Conservation (phyloP, 2,888 invertebrate species). For the Dioctria rufipes region DNA sequence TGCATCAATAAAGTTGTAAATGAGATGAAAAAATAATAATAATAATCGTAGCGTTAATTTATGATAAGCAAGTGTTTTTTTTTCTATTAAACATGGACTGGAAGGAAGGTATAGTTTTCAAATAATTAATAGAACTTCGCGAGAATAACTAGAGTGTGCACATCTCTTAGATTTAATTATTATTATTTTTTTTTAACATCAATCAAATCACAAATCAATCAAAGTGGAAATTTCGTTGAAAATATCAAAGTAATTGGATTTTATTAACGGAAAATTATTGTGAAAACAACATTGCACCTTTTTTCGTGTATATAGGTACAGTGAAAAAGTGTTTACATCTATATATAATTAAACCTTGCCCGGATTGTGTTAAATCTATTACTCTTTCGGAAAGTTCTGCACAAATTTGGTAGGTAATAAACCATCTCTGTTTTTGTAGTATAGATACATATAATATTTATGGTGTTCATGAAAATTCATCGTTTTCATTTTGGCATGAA, state of each 20-base stretch:
- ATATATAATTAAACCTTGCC: background rate
- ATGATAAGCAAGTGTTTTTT: constrained; percentile 37
- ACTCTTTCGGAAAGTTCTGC: background rate
- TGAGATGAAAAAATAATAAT: constrained; percentile 35
- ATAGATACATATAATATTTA: background rate
- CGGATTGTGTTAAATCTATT: background rate
- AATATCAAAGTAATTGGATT: background rate
- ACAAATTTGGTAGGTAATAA: constrained; percentile 42
- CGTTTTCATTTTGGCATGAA: constrained; percentile 39
- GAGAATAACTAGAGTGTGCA: too few species aligned
- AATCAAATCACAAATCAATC: background rate
- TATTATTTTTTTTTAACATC: background rate
- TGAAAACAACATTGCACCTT: too few species aligned
- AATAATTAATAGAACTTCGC: too few species aligned
- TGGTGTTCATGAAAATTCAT: constrained; percentile 49
- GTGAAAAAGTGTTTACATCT: background rate
- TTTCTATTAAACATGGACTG: background rate
- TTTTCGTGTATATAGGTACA: background rate
- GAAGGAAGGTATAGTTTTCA: too few species aligned
- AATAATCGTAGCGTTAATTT: constrained; percentile 37
- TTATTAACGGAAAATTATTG: too few species aligned
- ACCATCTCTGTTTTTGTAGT: background rate
- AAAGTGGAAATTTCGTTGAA: background rate
- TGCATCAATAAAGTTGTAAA: constrained; percentile 32
- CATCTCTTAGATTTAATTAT: too few species aligned